A percentile compares a stretch with the other conserved stretches of the same genome.
These are phyloP conservation scores for Drosophila repletoides DNA, from an alignment of 1,140 invertebrate species.

Conservation along the genomic window DNA sequence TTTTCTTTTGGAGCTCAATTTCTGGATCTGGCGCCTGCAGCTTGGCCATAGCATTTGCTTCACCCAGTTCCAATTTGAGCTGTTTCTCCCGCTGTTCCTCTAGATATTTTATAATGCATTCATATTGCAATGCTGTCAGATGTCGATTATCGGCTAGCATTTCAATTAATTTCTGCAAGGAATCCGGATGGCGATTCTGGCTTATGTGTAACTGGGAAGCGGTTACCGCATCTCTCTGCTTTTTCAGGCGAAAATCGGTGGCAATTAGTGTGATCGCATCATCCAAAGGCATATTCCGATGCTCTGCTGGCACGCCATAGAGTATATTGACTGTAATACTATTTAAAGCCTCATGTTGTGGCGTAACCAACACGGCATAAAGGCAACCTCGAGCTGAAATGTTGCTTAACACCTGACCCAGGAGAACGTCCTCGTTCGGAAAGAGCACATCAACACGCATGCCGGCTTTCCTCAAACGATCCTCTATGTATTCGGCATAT, in stretches of 20 bases:
- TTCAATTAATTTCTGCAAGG: conserved; percentile 90
- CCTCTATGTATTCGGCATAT: conserved; percentile 95
- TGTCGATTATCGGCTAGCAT: conserved; percentile 90
- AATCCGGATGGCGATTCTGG: conserved; percentile 86
- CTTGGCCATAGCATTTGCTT: conserved; percentile 78
- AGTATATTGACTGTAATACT: conserved; percentile 96
- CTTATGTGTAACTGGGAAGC: neutral
- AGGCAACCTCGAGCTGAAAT: conserved; percentile 92
- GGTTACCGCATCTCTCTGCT: conserved; percentile 74
- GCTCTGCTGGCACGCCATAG: conserved; percentile 93
- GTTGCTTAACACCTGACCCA: conserved; percentile 93
- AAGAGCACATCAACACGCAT: conserved; percentile 93
- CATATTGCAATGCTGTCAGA: conserved; percentile 91
- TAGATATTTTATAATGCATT: conserved; percentile 91
- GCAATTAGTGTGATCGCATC: conserved; percentile 91
- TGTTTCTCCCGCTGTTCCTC: conserved; percentile 89
- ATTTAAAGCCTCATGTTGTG: conserved; percentile 91
- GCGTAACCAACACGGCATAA: conserved; percentile 94
- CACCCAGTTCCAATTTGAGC: conserved; percentile 87
- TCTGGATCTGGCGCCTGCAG: conserved; percentile 83
- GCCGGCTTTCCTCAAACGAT: conserved; percentile 90
- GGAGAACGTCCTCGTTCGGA: conserved; percentile 93
- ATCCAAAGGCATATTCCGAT: conserved; percentile 97
- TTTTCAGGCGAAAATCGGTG: conserved; percentile 91
- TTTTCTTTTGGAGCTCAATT: conserved; percentile 88